phyloP scores from a whole-genome alignment of 2,797 vertebrate genomes.

The Zalophus californianus region DNA sequence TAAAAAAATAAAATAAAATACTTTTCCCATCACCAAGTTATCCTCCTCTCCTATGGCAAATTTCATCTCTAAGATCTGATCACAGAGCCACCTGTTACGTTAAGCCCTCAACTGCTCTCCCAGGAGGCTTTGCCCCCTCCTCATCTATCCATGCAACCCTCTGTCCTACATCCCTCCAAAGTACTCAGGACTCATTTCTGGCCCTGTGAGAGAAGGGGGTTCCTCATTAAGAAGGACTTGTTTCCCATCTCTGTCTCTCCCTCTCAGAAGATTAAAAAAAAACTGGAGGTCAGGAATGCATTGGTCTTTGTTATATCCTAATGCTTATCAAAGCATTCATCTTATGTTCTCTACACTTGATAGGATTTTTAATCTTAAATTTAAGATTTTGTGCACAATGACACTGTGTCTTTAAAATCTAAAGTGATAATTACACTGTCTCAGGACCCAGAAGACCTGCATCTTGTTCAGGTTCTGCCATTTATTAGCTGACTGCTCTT shows the following conservation, averaged over 20 bases:
- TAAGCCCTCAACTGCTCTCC: neutral
- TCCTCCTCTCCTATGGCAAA: neutral
- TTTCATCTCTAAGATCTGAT: slow-evolving; percentile 44
- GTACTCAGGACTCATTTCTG: neutral
- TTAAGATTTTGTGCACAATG: neutral
- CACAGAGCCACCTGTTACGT: neutral
- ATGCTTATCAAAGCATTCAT: neutral
- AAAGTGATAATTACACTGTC: neutral
- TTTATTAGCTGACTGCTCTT: neutral
- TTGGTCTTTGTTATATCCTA: neutral
- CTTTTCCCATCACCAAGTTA: slow-evolving; percentile 33
- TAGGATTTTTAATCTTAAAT: slow-evolving; percentile 41
- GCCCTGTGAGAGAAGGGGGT: neutral
- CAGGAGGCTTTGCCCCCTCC: neutral
- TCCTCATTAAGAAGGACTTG: neutral
- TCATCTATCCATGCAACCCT: neutral
- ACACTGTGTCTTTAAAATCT: neutral
- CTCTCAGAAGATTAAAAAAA: neutral
- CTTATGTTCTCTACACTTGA: neutral
- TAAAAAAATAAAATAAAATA: neutral
- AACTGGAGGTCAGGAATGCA: neutral
- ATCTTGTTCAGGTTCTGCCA: neutral
- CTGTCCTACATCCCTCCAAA: neutral
- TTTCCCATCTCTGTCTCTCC: neutral
- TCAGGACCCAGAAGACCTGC: neutral